Evolutionary conservation across 2,113 vertebrate genomes (phyloP).

Genomic region (Anoura caudifer): DNA sequence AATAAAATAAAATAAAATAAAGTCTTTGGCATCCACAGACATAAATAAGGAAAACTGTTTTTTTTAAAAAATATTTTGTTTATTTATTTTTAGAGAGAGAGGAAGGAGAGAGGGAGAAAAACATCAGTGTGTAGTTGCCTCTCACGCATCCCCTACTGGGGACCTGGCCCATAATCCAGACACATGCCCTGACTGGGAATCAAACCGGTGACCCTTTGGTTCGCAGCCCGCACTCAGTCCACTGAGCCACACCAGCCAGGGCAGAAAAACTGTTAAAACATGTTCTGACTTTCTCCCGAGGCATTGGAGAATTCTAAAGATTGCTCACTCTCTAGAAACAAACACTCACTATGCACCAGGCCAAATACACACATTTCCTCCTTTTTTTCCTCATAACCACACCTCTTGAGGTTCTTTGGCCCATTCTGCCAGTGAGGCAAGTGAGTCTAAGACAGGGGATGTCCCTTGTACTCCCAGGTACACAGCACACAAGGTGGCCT

Average conservation of each 20-base stretch:
- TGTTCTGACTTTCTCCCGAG: background rate
- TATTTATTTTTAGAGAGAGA: background rate
- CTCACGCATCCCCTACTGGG: too few relatives aligned
- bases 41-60: background rate
- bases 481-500: background rate
- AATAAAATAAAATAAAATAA: background rate
- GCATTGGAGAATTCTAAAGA: background rate
- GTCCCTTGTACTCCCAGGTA: background rate
- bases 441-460: background rate
- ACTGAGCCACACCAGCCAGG: too few relatives aligned
- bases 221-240: too few relatives aligned
- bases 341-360: background rate
- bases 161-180: too few relatives aligned
- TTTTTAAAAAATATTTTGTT: too few relatives aligned
- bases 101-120: too few relatives aligned
- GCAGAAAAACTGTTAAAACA: background rate
- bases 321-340: background rate
- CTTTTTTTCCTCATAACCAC: background rate
- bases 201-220: too few relatives aligned
- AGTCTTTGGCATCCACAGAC: background rate
- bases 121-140: too few relatives aligned
- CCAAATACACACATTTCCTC: background rate
- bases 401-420: background rate
- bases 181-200: too few relatives aligned
- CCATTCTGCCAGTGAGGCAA: background rate